phyloP scores from a whole-genome alignment of 2,113 vertebrate genomes.

The Laticauda laticaudata region DNA sequence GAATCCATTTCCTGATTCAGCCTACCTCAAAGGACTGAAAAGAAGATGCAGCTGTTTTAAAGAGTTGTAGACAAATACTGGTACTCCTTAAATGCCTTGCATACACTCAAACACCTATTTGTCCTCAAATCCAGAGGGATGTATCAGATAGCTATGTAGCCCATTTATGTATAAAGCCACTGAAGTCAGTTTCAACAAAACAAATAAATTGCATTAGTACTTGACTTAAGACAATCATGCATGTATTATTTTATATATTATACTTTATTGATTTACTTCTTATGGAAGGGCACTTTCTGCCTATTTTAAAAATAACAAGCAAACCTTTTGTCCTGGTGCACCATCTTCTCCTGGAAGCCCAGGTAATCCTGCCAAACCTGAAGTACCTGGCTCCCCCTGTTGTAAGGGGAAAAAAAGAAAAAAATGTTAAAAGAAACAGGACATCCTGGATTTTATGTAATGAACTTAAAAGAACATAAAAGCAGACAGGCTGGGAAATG shows the following conservation, averaged over 20 bases:
- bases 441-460: not conserved
- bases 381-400: constrained; percentile 80
- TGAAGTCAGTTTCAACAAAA: not conserved
- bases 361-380: constrained; percentile 79
- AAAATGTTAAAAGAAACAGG: not conserved
- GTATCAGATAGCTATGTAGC: not conserved
- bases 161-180: not conserved
- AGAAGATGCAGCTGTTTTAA: not conserved
- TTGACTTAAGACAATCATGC: not conserved
- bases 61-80: not conserved
- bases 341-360: constrained; percentile 86
- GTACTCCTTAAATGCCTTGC: not conserved
- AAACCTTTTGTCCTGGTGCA: constrained; percentile 82
- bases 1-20: not conserved
- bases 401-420: constrained; percentile 31
- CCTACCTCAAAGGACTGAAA: not conserved
- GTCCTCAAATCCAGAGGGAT: not conserved
- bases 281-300: not conserved
- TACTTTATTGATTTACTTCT: not conserved
- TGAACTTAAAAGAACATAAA: not conserved
- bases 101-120: not conserved
- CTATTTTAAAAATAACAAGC: constrained; percentile 10
- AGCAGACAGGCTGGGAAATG: not conserved
- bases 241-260: not conserved
- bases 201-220: not conserved